phyloP scores from a whole-genome alignment of 2,113 vertebrate species.

The Bucco capensis region DNA sequence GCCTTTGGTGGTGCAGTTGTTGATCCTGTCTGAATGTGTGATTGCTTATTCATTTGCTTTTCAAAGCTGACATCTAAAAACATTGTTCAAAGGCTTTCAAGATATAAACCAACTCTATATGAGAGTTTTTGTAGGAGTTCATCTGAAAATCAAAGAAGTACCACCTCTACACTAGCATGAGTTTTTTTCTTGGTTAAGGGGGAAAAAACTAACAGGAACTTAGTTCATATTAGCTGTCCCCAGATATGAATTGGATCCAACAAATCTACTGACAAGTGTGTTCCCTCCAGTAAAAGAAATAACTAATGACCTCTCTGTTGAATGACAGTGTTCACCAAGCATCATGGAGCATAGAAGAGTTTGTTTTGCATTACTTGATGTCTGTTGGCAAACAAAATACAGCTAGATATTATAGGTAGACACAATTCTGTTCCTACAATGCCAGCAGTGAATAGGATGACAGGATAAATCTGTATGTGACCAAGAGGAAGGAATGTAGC shows the following conservation, averaged over 20 bases:
- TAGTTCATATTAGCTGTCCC: background rate
- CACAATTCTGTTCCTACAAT: background rate
- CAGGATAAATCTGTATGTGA: background rate
- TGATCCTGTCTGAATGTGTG: background rate
- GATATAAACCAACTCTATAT: background rate
- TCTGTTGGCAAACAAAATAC: background rate
- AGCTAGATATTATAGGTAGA: background rate
- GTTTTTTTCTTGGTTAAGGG: background rate
- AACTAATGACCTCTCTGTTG: background rate
- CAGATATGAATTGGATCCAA: background rate
- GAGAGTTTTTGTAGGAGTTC: background rate
- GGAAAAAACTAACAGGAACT: background rate
- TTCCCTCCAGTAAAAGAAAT: background rate
- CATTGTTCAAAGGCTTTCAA: slow-evolving; percentile 2
- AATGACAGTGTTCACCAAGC: background rate
- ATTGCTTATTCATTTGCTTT: slow-evolving; percentile 11
- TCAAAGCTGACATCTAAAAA: background rate
- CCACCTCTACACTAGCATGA: background rate
- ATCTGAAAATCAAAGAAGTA: background rate
- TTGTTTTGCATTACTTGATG: background rate
- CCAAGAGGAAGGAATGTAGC: background rate
- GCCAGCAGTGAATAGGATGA: background rate
- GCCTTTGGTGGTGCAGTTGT: background rate
- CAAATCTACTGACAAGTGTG: background rate
- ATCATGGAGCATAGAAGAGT: background rate